These are phyloP conservation scores for Agrochola litura DNA, from an alignment of 2,888 invertebrate genomes.

Conservation along the genomic window DNA sequence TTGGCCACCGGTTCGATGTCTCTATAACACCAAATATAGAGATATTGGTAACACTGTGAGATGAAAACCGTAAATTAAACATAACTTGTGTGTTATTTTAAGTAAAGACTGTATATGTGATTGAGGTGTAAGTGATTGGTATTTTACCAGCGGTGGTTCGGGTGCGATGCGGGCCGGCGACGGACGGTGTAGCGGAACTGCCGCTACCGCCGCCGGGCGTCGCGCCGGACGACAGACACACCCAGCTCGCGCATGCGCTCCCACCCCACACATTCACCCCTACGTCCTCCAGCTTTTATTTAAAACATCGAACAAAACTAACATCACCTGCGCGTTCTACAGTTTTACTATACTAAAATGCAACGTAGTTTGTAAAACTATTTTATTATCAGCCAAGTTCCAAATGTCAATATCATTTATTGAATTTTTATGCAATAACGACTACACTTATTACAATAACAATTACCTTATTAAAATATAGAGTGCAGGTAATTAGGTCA, in stretches of 20 bases:
- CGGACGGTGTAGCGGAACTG: conserved; percentile 82
- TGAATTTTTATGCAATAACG: background rate
- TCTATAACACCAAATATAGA: conserved; percentile 54
- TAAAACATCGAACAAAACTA: conserved; percentile 64
- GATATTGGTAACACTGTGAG: conserved; percentile 45
- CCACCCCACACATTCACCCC: conserved; percentile 70
- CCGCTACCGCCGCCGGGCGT: conserved; percentile 79
- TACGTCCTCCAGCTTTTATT: conserved; percentile 65
- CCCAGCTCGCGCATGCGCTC: conserved; percentile 87
- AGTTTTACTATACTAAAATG: conserved; percentile 23
- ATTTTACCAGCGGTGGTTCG: conserved; percentile 73
- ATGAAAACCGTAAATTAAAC: conserved; percentile 22
- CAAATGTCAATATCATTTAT: background rate
- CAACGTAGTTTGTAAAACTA: conserved; percentile 5
- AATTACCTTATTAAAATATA: background rate
- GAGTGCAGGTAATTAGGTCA: background rate
- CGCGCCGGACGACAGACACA: conserved; percentile 83
- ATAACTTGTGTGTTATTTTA: conserved; percentile 40
- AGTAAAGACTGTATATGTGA: conserved; percentile 48
- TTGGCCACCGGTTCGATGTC: conserved; percentile 65
- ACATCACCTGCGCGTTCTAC: conserved; percentile 61
- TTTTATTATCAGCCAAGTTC: conserved; percentile 5
- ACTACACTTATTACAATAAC: background rate
- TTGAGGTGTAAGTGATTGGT: conserved; percentile 66
- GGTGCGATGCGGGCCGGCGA: conserved; percentile 69